Base-by-base conservation (phyloP, 2,888 invertebrate species). In the Drosophila mayaguana region DNA sequence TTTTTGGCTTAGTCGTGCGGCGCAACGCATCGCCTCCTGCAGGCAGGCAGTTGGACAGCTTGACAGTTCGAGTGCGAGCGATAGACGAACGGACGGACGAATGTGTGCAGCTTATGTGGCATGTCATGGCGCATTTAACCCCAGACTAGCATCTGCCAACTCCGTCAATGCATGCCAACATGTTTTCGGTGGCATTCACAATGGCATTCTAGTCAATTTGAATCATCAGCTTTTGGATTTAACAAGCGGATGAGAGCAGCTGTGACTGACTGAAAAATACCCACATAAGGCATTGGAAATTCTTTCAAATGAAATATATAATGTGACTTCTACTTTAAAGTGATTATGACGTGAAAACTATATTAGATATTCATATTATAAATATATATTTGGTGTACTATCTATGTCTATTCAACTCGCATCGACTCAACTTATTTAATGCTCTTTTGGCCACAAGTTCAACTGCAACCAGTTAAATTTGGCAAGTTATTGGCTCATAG, bases 41-140 rank as follows among this genome's bases (percentile, higher is more conserved):
- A 65, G 71, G 66, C 63, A 48, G 42, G 38, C 62, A 63, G 56
- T 48, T 61, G 61, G 60, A 40, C 38, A 45, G 38, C 40, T 60
- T 28, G 55, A 45, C 36, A 40, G 53, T n/a, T 38, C 51, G 8
- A n/a, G 38, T 38, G 22, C 34, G 34, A 51, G n/a, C 18, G 14
- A 25, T 18, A 11, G 54, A 54, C 38, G 54, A 12, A 40, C 11
- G 16, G 53, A 36, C 22, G 51, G 22, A 22, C 14, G 14, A 6
- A 36, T 38, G 7, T 36, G 40, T 7, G 1, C 67, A 61, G 61
- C 80, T 76, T 55, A 50, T 63, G 67, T 63, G 67, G 25, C 56
- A 73, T 62, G 62, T 78, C 45, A 62, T 83, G 78, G 53, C 43
- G 40, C 68, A 74, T 68, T 78, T 46, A 68, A 43, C 56, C 34